Evolutionary conservation across 2,113 vertebrate genomes (phyloP).

Genomic region (Plestiodon gilberti): DNA sequence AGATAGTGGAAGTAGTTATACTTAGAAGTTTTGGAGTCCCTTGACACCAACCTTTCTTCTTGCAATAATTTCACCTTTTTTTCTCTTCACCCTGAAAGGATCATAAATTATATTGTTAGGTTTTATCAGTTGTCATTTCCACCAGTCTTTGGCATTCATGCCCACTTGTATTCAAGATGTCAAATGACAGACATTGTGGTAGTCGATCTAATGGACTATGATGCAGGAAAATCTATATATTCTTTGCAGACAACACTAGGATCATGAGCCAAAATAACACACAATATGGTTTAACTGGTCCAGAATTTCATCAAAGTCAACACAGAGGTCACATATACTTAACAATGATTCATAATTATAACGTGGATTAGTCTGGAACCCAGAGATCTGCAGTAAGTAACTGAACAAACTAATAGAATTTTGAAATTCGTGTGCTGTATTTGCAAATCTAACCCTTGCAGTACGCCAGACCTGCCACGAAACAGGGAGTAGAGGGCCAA

Average conservation of each 20-base stretch:
- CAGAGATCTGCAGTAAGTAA: conserved; percentile 25
- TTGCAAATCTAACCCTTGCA: neutral
- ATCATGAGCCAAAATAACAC: conserved; percentile 65
- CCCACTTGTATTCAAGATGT: conserved; percentile 52
- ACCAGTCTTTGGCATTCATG: conserved; percentile 59
- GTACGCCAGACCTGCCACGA: no score
- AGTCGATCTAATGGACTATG: conserved; percentile 69
- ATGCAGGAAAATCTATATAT: conserved; percentile 67
- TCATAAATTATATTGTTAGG: conserved; percentile 59
- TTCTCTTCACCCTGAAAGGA: conserved; percentile 45
- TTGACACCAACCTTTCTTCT: conserved; percentile 59
- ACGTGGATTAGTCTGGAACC: conserved; percentile 13
- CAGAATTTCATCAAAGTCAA: conserved; percentile 57
- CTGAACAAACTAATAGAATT: neutral
- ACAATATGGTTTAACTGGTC: conserved; percentile 72
- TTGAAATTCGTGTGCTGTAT: neutral
- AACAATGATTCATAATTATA: conserved; percentile 46
- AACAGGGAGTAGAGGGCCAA: no score
- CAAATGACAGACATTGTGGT: conserved; percentile 62
- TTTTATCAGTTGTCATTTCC: conserved; percentile 58
- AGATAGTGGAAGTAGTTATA: conserved; percentile 63
- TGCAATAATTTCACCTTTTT: conserved; percentile 10
- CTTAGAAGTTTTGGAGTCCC: conserved; percentile 65
- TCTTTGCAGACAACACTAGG: conserved; percentile 57
- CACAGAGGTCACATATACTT: conserved; percentile 49